Evolutionary conservation across 2,797 vertebrate genomes (phyloP).

Genomic region (Pseudochaenichthys georgianus): DNA sequence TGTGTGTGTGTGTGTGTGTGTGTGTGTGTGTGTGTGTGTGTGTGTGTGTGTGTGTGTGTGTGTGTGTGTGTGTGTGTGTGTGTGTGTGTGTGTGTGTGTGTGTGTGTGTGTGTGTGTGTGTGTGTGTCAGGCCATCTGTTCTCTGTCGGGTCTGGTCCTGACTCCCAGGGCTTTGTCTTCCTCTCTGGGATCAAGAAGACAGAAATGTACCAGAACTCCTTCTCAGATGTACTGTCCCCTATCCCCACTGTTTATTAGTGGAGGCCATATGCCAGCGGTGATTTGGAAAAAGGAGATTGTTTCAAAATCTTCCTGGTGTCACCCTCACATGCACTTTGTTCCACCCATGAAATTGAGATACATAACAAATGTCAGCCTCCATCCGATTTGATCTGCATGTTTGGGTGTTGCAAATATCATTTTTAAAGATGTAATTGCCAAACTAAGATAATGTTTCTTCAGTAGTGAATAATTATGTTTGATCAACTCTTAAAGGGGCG

Average conservation of each 20-base stretch:
- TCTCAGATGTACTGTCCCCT: constrained; percentile 50
- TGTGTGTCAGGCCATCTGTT: constrained; percentile 76
- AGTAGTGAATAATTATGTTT: no score
- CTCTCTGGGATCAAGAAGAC: constrained; percentile 65
- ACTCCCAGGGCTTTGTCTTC: constrained; percentile 68
- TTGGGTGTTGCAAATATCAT: constrained; percentile 1
- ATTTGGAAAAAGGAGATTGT: constrained; percentile 31
- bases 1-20: constrained; percentile 25
- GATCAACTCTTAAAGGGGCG: no score
- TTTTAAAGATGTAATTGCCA: background rate
- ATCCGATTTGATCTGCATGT: background rate
- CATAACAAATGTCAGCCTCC: background rate
- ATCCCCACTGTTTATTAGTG: constrained; percentile 49
- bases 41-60: constrained; percentile 27
- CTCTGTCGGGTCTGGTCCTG: constrained; percentile 71
- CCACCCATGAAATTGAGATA: constrained; percentile 7
- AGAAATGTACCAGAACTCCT: constrained; percentile 55
- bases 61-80: constrained; percentile 42
- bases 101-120: constrained; percentile 30
- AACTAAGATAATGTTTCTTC: background rate
- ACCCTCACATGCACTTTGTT: background rate
- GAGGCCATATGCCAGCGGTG: constrained; percentile 38
- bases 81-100: constrained; percentile 14
- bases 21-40: constrained; percentile 26
- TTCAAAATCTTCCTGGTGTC: constrained; percentile 18